Evolutionary conservation across 2,888 invertebrate species (phyloP).

Genomic region (Trissolcus brochymenae): DNA sequence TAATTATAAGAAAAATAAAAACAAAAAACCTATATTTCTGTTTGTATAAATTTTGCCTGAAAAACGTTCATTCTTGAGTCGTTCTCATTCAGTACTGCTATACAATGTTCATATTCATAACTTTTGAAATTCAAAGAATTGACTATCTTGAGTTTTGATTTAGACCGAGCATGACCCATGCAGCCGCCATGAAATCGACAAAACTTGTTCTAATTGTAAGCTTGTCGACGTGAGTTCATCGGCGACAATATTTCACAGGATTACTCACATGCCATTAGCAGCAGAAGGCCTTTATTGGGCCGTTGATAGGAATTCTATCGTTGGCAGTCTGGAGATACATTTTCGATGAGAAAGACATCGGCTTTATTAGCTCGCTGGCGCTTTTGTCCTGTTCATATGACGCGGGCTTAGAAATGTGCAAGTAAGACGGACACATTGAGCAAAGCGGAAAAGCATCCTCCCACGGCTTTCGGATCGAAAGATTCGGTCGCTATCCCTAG

Average conservation of each 20-base stretch:
- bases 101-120: conserved; percentile 14
- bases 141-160: conserved; percentile 14
- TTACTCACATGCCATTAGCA: conserved; percentile 75
- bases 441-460: conserved; percentile 63
- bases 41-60: too few relatives aligned
- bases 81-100: background rate
- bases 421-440: conserved; percentile 34
- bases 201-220: conserved; percentile 55
- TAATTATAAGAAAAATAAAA: too few relatives aligned
- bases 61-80: conserved; percentile 16
- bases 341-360: conserved; percentile 58
- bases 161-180: conserved; percentile 23
- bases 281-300: conserved; percentile 70
- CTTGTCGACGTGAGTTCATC: conserved; percentile 42
- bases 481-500: conserved; percentile 73
- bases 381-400: conserved; percentile 68
- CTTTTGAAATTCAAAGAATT: conserved; percentile 24
- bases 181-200: conserved; percentile 27
- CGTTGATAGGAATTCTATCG: conserved; percentile 68
- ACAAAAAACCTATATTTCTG: too few relatives aligned
- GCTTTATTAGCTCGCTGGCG: conserved; percentile 69
- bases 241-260: conserved; percentile 66
- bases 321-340: conserved; percentile 55
- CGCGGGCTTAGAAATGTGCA: conserved; percentile 31
- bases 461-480: conserved; percentile 64